A percentile compares a stretch with the other conserved stretches of the same genome.
Evolutionary conservation across 2,113 vertebrate species (phyloP).

Genomic region (Struthidea cinerea): DNA sequence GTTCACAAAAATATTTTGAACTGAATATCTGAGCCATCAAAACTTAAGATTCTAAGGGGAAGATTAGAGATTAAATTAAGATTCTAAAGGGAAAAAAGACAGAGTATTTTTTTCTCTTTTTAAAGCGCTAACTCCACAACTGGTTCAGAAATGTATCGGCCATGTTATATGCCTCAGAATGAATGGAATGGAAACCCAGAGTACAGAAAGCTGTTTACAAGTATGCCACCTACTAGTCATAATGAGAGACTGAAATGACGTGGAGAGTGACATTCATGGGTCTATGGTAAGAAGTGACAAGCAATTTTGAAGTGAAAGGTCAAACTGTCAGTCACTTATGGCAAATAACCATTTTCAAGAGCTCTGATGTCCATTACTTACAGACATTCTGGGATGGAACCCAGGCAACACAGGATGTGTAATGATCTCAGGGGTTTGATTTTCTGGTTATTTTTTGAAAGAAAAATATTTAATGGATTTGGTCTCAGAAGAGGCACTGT

Average conservation of each 20-base stretch:
- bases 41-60: background rate
- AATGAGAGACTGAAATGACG: background rate
- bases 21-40: background rate
- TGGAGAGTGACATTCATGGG: background rate
- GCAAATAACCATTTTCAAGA: background rate
- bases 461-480: background rate
- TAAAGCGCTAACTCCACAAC: background rate
- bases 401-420: accelerated
- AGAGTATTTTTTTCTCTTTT: background rate
- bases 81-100: background rate
- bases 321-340: background rate
- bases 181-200: background rate
- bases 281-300: background rate
- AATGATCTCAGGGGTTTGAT: background rate
- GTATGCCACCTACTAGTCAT: background rate
- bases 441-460: background rate
- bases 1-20: background rate
- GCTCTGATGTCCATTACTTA: background rate
- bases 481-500: background rate
- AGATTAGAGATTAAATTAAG: background rate
- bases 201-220: background rate
- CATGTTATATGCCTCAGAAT: background rate
- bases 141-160: background rate
- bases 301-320: background rate
- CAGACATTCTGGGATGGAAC: background rate